Evolutionary conservation across 2,888 invertebrate genomes (phyloP).

Genomic region (Stenichneumon culpator): DNA sequence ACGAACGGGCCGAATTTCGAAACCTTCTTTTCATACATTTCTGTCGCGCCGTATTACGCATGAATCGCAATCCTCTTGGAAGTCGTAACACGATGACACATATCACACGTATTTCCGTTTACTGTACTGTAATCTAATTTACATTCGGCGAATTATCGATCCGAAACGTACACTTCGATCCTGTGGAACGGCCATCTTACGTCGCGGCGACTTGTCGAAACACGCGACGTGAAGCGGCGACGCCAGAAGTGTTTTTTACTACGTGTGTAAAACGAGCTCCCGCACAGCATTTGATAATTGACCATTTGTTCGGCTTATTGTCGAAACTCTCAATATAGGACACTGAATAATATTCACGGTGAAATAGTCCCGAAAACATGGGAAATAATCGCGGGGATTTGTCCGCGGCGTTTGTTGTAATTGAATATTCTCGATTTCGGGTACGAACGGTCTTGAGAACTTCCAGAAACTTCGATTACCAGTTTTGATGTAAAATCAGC

Average conservation of each 20-base stretch:
- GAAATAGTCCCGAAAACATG: no score
- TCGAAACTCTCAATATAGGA: neutral
- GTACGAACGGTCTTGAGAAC: neutral
- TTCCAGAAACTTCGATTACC: neutral
- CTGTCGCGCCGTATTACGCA: neutral
- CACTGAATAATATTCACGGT: no score
- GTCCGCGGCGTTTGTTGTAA: no score
- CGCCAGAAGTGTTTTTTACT: neutral
- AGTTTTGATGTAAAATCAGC: neutral
- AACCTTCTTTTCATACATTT: neutral
- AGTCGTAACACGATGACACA: neutral
- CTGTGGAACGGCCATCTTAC: neutral
- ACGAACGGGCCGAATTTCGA: neutral
- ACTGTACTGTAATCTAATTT: neutral
- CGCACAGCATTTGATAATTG: neutral
- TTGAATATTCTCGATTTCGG: no score
- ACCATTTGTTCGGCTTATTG: neutral
- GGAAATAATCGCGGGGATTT: no score
- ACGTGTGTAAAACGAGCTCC: neutral
- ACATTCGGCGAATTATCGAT: neutral
- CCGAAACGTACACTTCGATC: neutral
- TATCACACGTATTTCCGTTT: neutral
- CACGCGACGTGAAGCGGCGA: neutral
- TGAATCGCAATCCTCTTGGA: neutral
- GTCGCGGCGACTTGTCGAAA: neutral